These are phyloP conservation scores for Lanistes nyassanus DNA, from an alignment of 1,140 invertebrate genomes.

Conservation along the genomic window DNA sequence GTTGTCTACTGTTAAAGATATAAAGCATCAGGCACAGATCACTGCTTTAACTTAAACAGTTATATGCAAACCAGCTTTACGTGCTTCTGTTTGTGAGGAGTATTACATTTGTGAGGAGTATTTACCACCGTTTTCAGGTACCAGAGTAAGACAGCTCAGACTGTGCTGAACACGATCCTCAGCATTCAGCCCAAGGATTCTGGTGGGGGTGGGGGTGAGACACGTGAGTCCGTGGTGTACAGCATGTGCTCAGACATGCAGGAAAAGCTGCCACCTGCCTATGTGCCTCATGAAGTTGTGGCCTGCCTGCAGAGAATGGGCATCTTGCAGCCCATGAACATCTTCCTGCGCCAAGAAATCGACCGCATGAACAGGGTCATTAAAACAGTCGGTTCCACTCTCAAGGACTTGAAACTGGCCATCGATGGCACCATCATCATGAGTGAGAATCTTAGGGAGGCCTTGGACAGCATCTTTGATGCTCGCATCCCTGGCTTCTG, in stretches of 20 bases:
- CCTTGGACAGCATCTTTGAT: constrained; percentile 64
- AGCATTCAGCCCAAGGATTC: constrained; percentile 95
- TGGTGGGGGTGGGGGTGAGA: constrained; percentile 73
- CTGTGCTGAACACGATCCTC: constrained; percentile 91
- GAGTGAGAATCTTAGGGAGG: constrained; percentile 76
- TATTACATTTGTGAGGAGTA: too few relatives aligned
- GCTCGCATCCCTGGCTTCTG: constrained; percentile 61
- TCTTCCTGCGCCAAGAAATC: constrained; percentile 63
- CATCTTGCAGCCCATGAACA: constrained; percentile 59
- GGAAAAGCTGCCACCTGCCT: constrained; percentile 57
- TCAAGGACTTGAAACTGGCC: constrained; percentile 91
- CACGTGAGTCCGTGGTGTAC: constrained; percentile 60
- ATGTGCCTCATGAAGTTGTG: constrained; percentile 59
- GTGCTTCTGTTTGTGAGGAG: too few relatives aligned
- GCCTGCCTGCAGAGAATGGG: constrained; percentile 80
- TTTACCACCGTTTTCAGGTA: constrained; percentile 70
- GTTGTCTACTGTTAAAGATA: too few relatives aligned
- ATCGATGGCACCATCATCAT: constrained; percentile 98
- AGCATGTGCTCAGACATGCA: constrained; percentile 60
- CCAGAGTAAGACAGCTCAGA: constrained; percentile 91
- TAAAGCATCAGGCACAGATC: too few relatives aligned
- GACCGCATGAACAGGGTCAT: constrained; percentile 64
- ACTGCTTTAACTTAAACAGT: too few relatives aligned
- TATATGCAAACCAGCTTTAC: too few relatives aligned
- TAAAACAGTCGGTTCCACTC: constrained; percentile 70